A percentile compares a stretch with the other conserved stretches of the same genome.
Conservation (phyloP, 1,140 invertebrate genomes). For the Neodiprion fabricii region DNA sequence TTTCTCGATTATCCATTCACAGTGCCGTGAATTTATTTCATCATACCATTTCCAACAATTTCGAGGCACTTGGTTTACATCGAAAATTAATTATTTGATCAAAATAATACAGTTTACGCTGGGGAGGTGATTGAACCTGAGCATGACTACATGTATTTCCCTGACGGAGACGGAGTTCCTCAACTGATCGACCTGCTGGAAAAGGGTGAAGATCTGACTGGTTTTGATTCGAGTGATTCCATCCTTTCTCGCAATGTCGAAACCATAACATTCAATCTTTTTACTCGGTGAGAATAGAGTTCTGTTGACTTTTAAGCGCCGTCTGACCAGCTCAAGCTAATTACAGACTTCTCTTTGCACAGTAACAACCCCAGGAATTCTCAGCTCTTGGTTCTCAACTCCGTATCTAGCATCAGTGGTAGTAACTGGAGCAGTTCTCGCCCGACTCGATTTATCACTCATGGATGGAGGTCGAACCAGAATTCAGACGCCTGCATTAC, state of each 20-base stretch:
- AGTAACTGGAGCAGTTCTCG: conserved; percentile 20
- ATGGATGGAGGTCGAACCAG: conserved; percentile 38
- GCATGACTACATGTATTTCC: not conserved
- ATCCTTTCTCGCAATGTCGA: not conserved
- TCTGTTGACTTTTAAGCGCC: too few relatives aligned
- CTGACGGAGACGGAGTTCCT: not conserved
- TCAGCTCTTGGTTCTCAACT: not conserved
- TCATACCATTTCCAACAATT: too few relatives aligned
- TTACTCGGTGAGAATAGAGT: not conserved
- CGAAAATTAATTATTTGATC: too few relatives aligned
- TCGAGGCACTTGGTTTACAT: too few relatives aligned
- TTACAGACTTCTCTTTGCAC: not conserved
- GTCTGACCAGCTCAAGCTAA: too few relatives aligned
- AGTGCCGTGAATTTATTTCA: too few relatives aligned
- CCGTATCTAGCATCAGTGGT: not conserved
- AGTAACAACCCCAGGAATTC: not conserved
- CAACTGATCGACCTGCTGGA: not conserved
- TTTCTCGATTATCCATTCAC: too few relatives aligned
- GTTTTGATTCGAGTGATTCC: not conserved
- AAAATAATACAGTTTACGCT: not conserved
- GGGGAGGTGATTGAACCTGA: not conserved
- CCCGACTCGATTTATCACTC: conserved; percentile 34
- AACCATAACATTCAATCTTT: not conserved
- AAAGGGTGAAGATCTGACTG: not conserved
- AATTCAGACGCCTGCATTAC: conserved; percentile 6